Percentiles rank a stretch among this genome's conserved stretches.
phyloP scores from a whole-genome alignment of 30 jellyfish, hydroid and myxozoan species.

The Aurelia aurita complex sp. Pacific region DNA sequence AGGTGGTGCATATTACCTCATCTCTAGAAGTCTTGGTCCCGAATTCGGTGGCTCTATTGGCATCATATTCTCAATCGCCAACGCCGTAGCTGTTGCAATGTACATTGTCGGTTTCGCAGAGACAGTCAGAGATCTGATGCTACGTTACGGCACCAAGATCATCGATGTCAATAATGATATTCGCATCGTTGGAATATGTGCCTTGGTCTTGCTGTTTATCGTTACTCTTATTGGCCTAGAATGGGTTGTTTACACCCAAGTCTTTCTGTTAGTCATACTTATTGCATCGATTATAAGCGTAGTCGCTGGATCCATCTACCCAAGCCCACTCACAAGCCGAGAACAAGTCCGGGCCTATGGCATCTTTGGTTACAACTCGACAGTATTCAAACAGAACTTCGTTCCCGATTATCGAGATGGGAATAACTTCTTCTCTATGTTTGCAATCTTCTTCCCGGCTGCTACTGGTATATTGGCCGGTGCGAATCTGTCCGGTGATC shows the following conservation, averaged over 20 bases:
- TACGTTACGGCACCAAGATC: slow-evolving; percentile 33
- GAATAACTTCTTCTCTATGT: slow-evolving; percentile 67
- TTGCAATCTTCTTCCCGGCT: slow-evolving; percentile 87
- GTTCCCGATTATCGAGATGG: slow-evolving; percentile 66
- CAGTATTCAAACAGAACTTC: slow-evolving; percentile 54
- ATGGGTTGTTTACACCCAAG: slow-evolving; percentile 77
- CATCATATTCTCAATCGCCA: slow-evolving; percentile 61
- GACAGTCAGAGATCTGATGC: slow-evolving; percentile 67
- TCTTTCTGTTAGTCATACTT: slow-evolving; percentile 41
- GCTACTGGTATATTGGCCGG: slow-evolving; percentile 94
- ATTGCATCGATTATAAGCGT: slow-evolving; percentile 56
- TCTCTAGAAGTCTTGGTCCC: slow-evolving; percentile 73
- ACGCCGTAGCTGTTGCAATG: slow-evolving; percentile 70
- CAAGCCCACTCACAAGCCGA: slow-evolving; percentile 48
- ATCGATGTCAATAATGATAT: slow-evolving; percentile 50
- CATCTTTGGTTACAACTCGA: slow-evolving; percentile 40
- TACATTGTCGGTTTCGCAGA: slow-evolving; percentile 76
- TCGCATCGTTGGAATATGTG: slow-evolving; percentile 55
- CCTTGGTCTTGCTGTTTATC: slow-evolving; percentile 59
- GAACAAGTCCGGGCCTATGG: slow-evolving; percentile 55
- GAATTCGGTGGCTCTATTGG: slow-evolving; percentile 80
- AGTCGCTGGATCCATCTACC: slow-evolving; percentile 65
- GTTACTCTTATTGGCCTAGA: slow-evolving; percentile 70
- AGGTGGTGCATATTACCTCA: slow-evolving; percentile 74
- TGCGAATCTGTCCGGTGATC: slow-evolving; percentile 89